Base-by-base conservation (phyloP, 92 coral and sea anemone species). In the Epizoanthus ramosus region DNA sequence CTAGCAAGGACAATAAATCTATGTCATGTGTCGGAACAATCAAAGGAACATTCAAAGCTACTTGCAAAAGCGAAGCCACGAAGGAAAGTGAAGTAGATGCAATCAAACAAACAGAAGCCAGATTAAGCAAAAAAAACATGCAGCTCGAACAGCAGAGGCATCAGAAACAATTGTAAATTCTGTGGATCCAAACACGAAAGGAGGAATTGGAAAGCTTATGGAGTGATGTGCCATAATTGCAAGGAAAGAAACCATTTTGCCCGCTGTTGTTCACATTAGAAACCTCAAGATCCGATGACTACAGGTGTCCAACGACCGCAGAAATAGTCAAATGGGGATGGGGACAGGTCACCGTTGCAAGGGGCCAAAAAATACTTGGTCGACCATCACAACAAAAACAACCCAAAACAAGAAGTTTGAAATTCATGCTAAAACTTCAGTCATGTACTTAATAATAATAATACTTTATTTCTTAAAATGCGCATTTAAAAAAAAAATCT, bases 211-310 rank as follows among this genome's bases (percentile, higher is more conserved):
- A 35, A 8, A 24, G 90, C 86, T 24, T 87, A 83, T 28, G 71
- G 71, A 47, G 84, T 68, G 45, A 83, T 60, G 43, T 83, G 80
- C 56, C 75, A 87, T 31, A 59, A 79, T 18, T 80, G 86, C 86
- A 81, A 83, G 24, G 85, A 57, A 39, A 18, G 79, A 83, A 75
- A 83, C 67, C 87, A 83, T 69, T 87, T 74, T 45, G 87, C 87
- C 47, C 81, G 87, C 58, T 87, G 88, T 60, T 83, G 87, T 58
- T 60, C 83, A 60, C n/a, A n/a, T n/a, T n/a, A n/a, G n/a, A n/a
- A n/a, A n/a, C n/a, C n/a, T n/a, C n/a, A n/a, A n/a, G n/a, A n/a
- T n/a, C n/a, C n/a, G n/a, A n/a, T n/a, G n/a, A n/a, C n/a, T n/a
- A n/a, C n/a, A n/a, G n/a, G n/a, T n/a, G n/a, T n/a, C n/a, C n/a